These are phyloP conservation scores for Cyprinodon brontotheroides DNA, from an alignment of 2,113 vertebrate genomes.

Conservation along the genomic window DNA sequence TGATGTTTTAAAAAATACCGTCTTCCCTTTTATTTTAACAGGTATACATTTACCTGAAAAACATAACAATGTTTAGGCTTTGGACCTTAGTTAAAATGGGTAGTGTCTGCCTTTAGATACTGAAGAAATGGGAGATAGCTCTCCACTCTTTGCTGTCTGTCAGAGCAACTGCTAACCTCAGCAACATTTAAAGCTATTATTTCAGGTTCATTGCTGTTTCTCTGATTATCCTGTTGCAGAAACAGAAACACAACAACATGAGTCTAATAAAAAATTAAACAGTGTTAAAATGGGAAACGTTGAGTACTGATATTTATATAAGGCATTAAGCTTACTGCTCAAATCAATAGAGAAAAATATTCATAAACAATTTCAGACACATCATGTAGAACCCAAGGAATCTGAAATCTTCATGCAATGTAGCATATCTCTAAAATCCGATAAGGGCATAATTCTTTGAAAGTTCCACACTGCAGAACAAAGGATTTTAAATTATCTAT, in stretches of 20 bases:
- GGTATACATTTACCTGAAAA: background rate
- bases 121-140: background rate
- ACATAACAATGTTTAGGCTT: no score
- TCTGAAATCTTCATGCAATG: background rate
- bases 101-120: no score
- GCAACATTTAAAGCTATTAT: background rate
- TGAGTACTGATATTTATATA: background rate
- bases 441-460: background rate
- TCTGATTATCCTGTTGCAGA: background rate
- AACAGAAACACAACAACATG: background rate
- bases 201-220: background rate
- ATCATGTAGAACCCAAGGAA: background rate
- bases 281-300: background rate
- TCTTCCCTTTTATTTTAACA: background rate
- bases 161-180: background rate
- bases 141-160: background rate
- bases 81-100: no score
- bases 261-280: background rate
- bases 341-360: background rate
- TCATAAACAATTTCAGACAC: background rate
- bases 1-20: background rate
- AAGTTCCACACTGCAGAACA: background rate
- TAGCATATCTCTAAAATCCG: no score
- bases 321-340: background rate
- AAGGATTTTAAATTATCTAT: background rate